Conservation (phyloP, 1,140 invertebrate species). For the Pomacea maculata region DNA sequence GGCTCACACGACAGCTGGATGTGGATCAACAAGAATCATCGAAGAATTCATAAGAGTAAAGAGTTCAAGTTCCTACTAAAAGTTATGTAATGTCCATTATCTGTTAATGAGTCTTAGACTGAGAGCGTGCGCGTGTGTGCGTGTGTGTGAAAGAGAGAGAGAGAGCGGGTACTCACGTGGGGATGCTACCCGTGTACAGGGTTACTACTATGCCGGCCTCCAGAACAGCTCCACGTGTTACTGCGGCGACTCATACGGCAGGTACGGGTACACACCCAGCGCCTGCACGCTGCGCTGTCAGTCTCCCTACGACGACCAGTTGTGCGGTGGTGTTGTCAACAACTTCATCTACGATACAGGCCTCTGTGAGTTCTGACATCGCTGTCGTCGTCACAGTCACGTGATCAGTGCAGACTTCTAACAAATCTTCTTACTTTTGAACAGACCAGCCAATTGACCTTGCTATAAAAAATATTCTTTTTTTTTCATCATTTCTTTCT, state of each 20-base stretch:
- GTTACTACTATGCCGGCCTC: constrained; percentile 50
- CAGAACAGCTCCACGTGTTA: constrained; percentile 49
- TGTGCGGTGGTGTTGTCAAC: constrained; percentile 43
- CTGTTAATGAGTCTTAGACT: too few relatives aligned
- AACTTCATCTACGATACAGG: constrained; percentile 49
- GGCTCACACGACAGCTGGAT: too few relatives aligned
- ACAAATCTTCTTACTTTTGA: too few relatives aligned
- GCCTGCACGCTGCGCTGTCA: constrained; percentile 43
- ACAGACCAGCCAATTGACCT: too few relatives aligned
- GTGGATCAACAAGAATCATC: too few relatives aligned
- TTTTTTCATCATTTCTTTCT: too few relatives aligned
- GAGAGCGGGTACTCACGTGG: neutral
- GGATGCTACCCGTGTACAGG: constrained; percentile 3
- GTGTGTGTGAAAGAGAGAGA: neutral
- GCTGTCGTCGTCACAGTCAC: neutral
- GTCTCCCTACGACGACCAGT: constrained; percentile 25
- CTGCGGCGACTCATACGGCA: constrained; percentile 52
- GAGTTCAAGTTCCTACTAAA: too few relatives aligned
- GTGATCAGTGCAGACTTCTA: too few relatives aligned
- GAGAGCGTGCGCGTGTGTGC: neutral
- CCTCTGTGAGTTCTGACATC: constrained; percentile 32
- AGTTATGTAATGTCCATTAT: too few relatives aligned
- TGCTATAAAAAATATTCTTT: too few relatives aligned
- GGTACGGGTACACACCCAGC: constrained; percentile 35
- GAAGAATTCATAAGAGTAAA: too few relatives aligned